Conservation (phyloP, 2,888 invertebrate species). For the Myopa testacea region DNA sequence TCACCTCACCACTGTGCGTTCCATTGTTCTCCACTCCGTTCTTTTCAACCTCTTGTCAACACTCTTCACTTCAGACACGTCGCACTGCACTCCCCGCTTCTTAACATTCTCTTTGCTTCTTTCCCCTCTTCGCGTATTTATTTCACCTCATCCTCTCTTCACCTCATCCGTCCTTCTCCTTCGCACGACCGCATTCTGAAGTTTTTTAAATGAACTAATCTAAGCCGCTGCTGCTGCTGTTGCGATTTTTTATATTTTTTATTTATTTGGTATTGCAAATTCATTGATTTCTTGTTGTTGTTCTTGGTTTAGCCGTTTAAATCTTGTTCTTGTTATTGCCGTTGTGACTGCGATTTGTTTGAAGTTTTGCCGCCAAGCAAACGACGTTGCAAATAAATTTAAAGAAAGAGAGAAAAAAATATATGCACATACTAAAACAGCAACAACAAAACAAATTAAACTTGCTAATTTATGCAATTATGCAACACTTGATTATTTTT, state of each 20-base stretch:
- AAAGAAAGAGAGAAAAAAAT: slow-evolving; percentile 14
- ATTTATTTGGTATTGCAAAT: slow-evolving; percentile 1
- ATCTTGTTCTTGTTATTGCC: slow-evolving; percentile 33
- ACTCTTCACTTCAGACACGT: background rate
- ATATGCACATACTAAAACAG: slow-evolving; percentile 17
- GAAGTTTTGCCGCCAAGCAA: slow-evolving; percentile 42
- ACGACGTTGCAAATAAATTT: slow-evolving; percentile 34
- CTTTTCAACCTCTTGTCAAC: background rate
- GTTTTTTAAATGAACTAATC: slow-evolving; percentile 14
- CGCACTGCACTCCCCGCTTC: background rate
- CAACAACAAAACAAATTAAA: slow-evolving; percentile 33
- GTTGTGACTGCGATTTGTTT: slow-evolving; percentile 34
- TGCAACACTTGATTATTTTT: background rate
- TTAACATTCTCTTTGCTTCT: background rate
- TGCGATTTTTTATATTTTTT: background rate
- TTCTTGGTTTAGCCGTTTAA: slow-evolving; percentile 19
- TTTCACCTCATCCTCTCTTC: background rate
- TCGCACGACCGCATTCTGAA: background rate
- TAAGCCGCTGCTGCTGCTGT: background rate
- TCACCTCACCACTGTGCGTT: background rate
- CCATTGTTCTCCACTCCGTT: no score
- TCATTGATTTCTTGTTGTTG: background rate
- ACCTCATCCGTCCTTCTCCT: background rate
- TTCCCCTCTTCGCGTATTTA: background rate
- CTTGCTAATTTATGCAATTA: slow-evolving; percentile 29